Conservation (phyloP, 1,140 invertebrate genomes). For the Araneus ventricosus region DNA sequence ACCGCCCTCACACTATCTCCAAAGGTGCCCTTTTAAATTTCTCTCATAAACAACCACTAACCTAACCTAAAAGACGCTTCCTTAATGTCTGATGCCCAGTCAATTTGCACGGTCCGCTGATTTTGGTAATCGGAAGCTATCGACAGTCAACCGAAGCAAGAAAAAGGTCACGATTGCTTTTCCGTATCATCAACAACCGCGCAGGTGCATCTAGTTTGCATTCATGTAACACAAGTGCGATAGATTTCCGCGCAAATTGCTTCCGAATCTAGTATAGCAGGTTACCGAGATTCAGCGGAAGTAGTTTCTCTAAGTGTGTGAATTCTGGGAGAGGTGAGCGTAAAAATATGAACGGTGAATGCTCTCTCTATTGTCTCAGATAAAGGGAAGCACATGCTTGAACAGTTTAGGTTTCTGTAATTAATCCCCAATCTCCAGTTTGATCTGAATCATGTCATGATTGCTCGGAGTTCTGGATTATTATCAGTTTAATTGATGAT, state of each 20-base stretch:
- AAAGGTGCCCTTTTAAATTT: too few species aligned
- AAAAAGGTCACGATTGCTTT: not conserved
- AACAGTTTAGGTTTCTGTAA: too few species aligned
- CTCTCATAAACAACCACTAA: not conserved
- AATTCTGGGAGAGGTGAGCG: not conserved
- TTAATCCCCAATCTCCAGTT: too few species aligned
- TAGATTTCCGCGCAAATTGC: not conserved
- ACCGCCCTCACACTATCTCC: too few species aligned
- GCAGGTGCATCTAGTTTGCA: not conserved
- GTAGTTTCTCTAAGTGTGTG: not conserved
- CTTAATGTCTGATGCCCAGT: not conserved
- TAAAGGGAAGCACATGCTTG: not conserved
- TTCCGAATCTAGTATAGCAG: not conserved
- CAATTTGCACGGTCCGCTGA: not conserved
- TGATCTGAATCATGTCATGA: too few species aligned
- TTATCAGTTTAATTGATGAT: too few species aligned
- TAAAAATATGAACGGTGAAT: not conserved
- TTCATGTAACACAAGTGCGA: not conserved
- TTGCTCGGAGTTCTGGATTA: too few species aligned
- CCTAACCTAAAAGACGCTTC: not conserved
- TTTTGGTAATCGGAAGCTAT: not conserved
- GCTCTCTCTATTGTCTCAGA: not conserved
- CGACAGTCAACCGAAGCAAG: slow-evolving; percentile 2
- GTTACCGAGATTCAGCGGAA: not conserved
- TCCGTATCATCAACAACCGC: not conserved